Conservation (phyloP, 2,797 vertebrate genomes). For the Protonibea diacanthus region DNA sequence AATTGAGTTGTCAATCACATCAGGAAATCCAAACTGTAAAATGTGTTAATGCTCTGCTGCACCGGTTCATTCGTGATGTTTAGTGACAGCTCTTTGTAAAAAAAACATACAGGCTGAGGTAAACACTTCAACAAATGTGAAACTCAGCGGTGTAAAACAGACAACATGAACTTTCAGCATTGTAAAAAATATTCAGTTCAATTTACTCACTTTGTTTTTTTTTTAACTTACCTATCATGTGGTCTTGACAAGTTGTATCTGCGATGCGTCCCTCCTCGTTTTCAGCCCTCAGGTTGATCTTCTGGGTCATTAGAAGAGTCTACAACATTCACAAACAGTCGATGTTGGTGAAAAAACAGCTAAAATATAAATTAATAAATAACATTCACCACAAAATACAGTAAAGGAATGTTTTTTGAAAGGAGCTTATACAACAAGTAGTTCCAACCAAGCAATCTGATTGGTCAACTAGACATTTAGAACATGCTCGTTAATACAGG, state of each 20-base stretch:
- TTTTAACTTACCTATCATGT: constrained; percentile 87
- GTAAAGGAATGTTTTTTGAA: too few relatives aligned
- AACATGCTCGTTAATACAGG: too few relatives aligned
- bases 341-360: not conserved
- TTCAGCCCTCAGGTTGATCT: constrained; percentile 82
- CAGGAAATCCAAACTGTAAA: constrained; percentile 64
- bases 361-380: not conserved
- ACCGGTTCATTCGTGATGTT: constrained; percentile 44
- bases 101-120: not conserved
- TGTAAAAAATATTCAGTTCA: not conserved
- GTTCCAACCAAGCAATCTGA: too few relatives aligned
- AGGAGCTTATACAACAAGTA: too few relatives aligned
- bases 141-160: constrained; percentile 15
- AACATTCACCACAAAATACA: not conserved
- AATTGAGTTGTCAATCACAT: constrained; percentile 68
- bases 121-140: constrained; percentile 24
- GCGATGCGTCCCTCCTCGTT: constrained; percentile 84
- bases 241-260: constrained; percentile 88
- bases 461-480: too few relatives aligned
- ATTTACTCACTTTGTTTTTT: not conserved
- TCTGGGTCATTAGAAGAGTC: constrained; percentile 85
- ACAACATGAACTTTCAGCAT: not conserved
- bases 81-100: constrained; percentile 43
- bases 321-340: constrained; percentile 64
- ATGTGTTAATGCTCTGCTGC: constrained; percentile 60